Conservation (phyloP, 1,140 invertebrate genomes). For the Druon quercuslanigerum region DNA sequence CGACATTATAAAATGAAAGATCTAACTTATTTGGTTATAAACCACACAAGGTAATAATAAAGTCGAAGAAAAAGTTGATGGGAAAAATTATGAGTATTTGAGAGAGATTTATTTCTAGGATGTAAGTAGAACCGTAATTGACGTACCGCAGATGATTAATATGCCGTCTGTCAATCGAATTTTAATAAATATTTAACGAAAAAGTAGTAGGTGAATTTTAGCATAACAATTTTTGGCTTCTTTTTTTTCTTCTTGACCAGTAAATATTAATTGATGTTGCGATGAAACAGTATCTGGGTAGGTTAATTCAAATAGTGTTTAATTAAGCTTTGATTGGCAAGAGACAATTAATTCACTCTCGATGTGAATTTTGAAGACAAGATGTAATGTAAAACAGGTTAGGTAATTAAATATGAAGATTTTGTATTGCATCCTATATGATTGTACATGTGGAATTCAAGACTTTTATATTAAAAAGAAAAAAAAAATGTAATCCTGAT, state of each 20-base stretch:
- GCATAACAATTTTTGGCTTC: not conserved
- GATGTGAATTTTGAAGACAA: not conserved
- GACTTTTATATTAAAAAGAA: not conserved
- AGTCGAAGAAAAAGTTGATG: not conserved
- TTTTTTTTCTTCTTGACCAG: not conserved
- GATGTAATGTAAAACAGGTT: not conserved
- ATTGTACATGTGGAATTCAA: not conserved
- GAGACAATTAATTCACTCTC: not conserved
- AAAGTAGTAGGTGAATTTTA: not conserved
- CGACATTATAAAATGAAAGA: not conserved
- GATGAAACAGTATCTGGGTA: not conserved
- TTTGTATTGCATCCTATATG: not conserved
- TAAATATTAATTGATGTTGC: not conserved
- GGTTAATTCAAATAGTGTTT: not conserved
- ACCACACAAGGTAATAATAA: not conserved
- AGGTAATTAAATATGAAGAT: slow-evolving; percentile 4
- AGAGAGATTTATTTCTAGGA: not conserved
- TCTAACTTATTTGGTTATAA: not conserved
- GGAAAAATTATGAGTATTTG: not conserved
- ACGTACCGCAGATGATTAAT: not conserved
- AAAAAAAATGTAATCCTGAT: not conserved
- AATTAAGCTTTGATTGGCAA: too few relatives aligned
- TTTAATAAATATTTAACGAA: not conserved
- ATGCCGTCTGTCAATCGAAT: not conserved
- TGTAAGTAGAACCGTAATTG: not conserved